A percentile compares a stretch with the other conserved stretches of the same genome.
Conservation (phyloP, 2,888 invertebrate genomes). For the Proisotoma minuta region DNA sequence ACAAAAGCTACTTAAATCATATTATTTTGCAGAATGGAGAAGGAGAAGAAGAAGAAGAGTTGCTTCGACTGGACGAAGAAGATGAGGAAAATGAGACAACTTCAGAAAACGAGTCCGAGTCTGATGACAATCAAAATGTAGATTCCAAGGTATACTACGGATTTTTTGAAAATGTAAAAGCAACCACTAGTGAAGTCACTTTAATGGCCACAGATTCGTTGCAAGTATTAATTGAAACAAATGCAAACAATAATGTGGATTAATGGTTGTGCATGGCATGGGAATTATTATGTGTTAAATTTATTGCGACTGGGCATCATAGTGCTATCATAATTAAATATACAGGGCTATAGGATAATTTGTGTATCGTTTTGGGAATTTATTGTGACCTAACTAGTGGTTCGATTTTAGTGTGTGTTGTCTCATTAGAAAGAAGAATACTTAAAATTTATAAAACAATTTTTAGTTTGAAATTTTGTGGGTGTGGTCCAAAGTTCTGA, state of each 20-base stretch:
- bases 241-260: too few species aligned
- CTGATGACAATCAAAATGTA: slow-evolving; percentile 36
- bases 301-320: slow-evolving; percentile 4
- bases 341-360: neutral
- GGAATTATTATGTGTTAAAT: neutral
- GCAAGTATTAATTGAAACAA: neutral
- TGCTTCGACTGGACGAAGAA: slow-evolving; percentile 30
- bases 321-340: neutral
- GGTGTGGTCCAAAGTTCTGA: too few species aligned
- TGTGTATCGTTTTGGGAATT: too few species aligned
- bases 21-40: slow-evolving; percentile 1
- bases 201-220: slow-evolving; percentile 2
- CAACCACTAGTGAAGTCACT: slow-evolving; percentile 35
- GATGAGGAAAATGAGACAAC: slow-evolving; percentile 34
- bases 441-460: too few species aligned
- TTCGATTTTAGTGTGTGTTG: too few species aligned
- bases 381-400: too few species aligned
- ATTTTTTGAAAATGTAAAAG: slow-evolving; percentile 39
- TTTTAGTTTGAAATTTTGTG: too few species aligned
- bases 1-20: neutral
- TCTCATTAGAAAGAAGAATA: too few species aligned
- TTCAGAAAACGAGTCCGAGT: slow-evolving; percentile 23
- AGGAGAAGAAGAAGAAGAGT: slow-evolving; percentile 13
- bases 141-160: slow-evolving; percentile 45
- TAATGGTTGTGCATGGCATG: neutral